Percentiles rank a stretch among this genome's conserved stretches.
Conservation (phyloP, 2,888 invertebrate genomes). For the Ligdia adustata region DNA sequence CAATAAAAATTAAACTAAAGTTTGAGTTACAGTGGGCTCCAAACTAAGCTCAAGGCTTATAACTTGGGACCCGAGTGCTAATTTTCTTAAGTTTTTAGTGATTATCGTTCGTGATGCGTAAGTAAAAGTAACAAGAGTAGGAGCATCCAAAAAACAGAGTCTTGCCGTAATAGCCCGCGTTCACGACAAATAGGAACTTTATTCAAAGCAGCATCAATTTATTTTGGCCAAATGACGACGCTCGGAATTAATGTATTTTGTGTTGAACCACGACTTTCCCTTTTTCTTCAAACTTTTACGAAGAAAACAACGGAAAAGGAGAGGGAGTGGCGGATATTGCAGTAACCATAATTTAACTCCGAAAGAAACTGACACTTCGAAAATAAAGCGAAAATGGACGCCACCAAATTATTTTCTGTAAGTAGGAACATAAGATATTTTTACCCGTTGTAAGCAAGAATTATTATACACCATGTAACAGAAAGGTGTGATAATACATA, state of each 20-base stretch:
- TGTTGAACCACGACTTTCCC: constrained; percentile 25
- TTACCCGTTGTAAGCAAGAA: too few relatives aligned
- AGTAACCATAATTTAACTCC: constrained; percentile 15
- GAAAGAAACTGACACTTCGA: constrained; percentile 10
- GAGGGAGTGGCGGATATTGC: constrained; percentile 35
- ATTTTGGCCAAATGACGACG: constrained; percentile 61
- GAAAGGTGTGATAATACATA: too few relatives aligned
- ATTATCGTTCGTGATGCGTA: too few relatives aligned
- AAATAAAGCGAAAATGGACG: constrained; percentile 12
- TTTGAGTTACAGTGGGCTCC: too few relatives aligned
- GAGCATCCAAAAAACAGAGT: constrained; percentile 41
- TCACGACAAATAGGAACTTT: constrained; percentile 67
- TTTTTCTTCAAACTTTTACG: constrained; percentile 30
- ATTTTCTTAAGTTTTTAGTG: too few relatives aligned
- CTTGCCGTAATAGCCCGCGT: constrained; percentile 53
- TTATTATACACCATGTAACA: too few relatives aligned
- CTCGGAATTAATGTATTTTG: constrained; percentile 54
- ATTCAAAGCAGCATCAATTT: constrained; percentile 70
- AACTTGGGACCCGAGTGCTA: too few relatives aligned
- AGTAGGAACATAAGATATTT: too few relatives aligned
- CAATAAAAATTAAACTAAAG: too few relatives aligned
- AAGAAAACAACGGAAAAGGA: constrained; percentile 18
- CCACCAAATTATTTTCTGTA: too few relatives aligned
- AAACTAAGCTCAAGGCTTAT: too few relatives aligned
- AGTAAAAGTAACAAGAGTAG: too few relatives aligned